Conservation (phyloP, 2,888 invertebrate species). For the Dilophus febrilis region DNA sequence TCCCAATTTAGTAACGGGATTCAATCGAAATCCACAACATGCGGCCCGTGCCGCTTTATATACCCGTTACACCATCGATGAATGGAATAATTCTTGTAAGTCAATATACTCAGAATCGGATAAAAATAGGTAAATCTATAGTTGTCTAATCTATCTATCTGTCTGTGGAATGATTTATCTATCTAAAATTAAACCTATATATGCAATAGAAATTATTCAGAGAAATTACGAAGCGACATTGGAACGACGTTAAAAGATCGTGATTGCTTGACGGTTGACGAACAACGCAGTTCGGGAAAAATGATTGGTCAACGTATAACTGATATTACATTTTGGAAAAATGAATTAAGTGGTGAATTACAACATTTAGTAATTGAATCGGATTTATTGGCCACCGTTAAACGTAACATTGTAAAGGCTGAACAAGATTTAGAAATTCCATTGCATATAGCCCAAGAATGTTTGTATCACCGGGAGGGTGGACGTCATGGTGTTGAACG, state of each 20-base stretch:
- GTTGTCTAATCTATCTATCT: not conserved
- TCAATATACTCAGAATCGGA: conserved; percentile 71
- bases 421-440: conserved; percentile 78
- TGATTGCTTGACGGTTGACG: conserved; percentile 57
- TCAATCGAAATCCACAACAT: conserved; percentile 66
- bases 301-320: conserved; percentile 80
- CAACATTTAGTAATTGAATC: conserved; percentile 72
- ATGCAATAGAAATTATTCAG: conserved; percentile 42
- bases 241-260: conserved; percentile 61
- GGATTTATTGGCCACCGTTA: conserved; percentile 46
- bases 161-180: not conserved
- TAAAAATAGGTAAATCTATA: conserved; percentile 44
- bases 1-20: conserved; percentile 66
- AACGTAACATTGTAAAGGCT: conserved; percentile 51
- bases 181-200: not conserved
- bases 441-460: conserved; percentile 83
- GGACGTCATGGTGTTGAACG: conserved; percentile 75
- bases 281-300: conserved; percentile 72
- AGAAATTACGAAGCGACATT: conserved; percentile 63
- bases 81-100: conserved; percentile 78
- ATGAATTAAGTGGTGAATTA: conserved; percentile 71
- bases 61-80: conserved; percentile 78
- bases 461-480: conserved; percentile 71
- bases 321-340: conserved; percentile 85
- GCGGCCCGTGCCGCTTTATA: conserved; percentile 71